These are phyloP conservation scores for Fukomys damarensis DNA, from an alignment of 2,113 vertebrate genomes.

Conservation along the genomic window DNA sequence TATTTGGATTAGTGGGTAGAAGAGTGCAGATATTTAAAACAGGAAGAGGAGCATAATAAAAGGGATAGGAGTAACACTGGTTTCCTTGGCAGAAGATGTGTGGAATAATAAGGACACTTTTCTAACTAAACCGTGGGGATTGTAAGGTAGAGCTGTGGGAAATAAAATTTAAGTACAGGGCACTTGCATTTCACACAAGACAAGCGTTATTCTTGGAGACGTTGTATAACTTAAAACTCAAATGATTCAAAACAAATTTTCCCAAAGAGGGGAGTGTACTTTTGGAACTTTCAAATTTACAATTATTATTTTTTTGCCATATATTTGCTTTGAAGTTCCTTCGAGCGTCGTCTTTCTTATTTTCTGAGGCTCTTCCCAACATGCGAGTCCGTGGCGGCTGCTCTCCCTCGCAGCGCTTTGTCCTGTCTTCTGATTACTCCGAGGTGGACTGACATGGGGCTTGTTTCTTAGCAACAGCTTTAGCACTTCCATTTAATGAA, in stretches of 20 bases:
- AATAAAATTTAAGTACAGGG: conserved; percentile 66
- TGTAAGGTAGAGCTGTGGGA: conserved; percentile 69
- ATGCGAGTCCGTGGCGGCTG: not conserved
- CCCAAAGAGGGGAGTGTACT: conserved; percentile 28
- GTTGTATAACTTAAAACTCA: conserved; percentile 65
- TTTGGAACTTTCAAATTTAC: conserved; percentile 53
- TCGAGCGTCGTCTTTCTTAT: conserved; percentile 3
- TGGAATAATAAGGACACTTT: conserved; percentile 68
- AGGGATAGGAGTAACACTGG: conserved; percentile 56
- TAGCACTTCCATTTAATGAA: not conserved
- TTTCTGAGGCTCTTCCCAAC: conserved; percentile 46
- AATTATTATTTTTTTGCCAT: conserved; percentile 62
- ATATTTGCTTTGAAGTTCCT: conserved; percentile 53
- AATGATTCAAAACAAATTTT: conserved; percentile 73
- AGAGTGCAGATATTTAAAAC: conserved; percentile 67
- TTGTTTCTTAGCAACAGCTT: not conserved
- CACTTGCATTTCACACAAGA: conserved; percentile 71
- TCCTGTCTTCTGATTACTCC: not conserved
- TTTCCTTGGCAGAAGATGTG: conserved; percentile 69
- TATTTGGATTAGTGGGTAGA: conserved; percentile 71
- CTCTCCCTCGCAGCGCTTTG: not conserved
- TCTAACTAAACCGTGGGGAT: conserved; percentile 56
- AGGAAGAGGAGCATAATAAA: conserved; percentile 66
- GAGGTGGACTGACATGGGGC: not conserved
- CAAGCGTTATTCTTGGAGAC: conserved; percentile 79